Conservation (phyloP, 2,113 vertebrate species). For the Ameiurus melas region DNA sequence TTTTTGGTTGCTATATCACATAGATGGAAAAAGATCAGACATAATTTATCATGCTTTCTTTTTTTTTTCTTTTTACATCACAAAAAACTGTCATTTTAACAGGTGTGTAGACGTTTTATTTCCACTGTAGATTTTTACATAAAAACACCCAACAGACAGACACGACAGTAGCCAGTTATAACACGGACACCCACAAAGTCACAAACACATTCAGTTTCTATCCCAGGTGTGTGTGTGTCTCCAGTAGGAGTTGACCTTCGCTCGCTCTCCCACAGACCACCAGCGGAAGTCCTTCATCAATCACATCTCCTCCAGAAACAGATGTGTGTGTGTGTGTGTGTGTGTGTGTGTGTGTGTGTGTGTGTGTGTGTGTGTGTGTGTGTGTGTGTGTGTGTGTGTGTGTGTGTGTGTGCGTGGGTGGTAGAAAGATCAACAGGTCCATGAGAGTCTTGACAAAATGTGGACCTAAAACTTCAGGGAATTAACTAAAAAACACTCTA, state of each 20-base stretch:
- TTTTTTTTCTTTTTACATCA: not conserved
- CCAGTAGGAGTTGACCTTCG: conserved; percentile 35
- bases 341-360: conserved; percentile 38
- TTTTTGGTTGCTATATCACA: not conserved
- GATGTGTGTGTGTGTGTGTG: conserved; percentile 37
- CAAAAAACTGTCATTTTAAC: not conserved
- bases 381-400: conserved; percentile 32
- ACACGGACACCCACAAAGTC: not conserved
- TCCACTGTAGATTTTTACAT: not conserved
- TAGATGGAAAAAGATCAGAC: not conserved
- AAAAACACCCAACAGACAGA: not conserved
- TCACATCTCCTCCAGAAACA: conserved; percentile 52
- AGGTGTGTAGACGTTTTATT: not conserved
- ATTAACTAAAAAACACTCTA: conserved; percentile 39
- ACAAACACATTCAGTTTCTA: not conserved
- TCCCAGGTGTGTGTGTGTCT: conserved; percentile 37
- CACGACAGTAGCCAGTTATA: not conserved
- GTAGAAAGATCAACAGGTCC: conserved; percentile 49
- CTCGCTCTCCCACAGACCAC: conserved; percentile 47
- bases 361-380: conserved; percentile 21
- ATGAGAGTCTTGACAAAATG: conserved; percentile 46
- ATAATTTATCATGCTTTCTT: not conserved
- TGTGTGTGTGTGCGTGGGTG: conserved; percentile 31
- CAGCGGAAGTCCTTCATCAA: conserved; percentile 52
- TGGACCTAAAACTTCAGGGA: conserved; percentile 39